Percentiles rank a stretch among this genome's conserved stretches.
These are phyloP conservation scores for Garra rufa DNA, from an alignment of 2,113 vertebrate species.

Conservation along the genomic window DNA sequence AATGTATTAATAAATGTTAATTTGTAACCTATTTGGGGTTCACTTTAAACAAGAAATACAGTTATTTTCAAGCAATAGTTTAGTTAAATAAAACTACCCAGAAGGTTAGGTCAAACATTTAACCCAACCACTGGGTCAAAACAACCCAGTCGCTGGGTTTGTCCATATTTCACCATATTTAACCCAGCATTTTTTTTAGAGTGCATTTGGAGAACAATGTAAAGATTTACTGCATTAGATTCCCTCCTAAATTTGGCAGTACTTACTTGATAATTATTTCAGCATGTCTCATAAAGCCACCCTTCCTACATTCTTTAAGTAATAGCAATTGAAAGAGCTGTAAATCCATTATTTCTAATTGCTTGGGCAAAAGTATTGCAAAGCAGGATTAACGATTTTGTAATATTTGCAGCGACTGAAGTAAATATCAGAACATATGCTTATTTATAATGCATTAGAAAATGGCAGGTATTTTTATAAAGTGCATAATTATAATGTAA, in stretches of 20 bases:
- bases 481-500: background rate
- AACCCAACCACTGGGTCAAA: no score
- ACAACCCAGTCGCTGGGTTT: no score
- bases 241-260: constrained; percentile 17
- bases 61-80: no score
- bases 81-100: no score
- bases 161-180: no score
- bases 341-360: constrained; percentile 17
- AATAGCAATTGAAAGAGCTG: background rate
- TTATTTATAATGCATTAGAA: background rate
- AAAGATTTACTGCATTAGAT: constrained; percentile 12
- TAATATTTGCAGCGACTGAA: background rate
- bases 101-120: no score
- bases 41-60: no score
- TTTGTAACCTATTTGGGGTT: no score
- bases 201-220: background rate
- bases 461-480: background rate
- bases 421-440: background rate
- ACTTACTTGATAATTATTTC: constrained; percentile 14
- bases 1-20: no score
- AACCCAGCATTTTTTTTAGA: no score
- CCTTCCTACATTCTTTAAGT: background rate
- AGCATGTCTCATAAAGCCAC: constrained; percentile 9
- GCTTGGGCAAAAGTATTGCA: background rate
- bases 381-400: background rate